These are phyloP conservation scores for Centropus bengalensis DNA, from an alignment of 2,113 vertebrate species.

Conservation along the genomic window DNA sequence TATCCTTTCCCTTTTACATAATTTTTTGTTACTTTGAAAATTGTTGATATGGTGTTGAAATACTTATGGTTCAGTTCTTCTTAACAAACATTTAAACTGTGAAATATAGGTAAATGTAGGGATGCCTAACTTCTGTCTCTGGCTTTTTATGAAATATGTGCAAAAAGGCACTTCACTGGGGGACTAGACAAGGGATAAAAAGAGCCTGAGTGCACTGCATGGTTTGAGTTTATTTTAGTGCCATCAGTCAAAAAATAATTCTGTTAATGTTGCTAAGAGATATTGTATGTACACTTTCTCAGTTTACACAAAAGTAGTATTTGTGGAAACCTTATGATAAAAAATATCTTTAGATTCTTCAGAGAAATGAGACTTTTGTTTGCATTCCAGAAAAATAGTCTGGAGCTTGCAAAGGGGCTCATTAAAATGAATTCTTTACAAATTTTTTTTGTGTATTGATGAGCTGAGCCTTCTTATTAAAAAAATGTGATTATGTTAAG, in stretches of 20 bases:
- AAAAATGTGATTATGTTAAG: not conserved
- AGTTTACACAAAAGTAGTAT: conserved; percentile 19
- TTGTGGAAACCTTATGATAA: conserved; percentile 34
- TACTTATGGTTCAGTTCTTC: not conserved
- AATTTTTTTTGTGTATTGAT: not conserved
- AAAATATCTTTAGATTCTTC: not conserved
- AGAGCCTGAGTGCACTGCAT: not conserved
- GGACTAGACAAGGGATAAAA: not conserved
- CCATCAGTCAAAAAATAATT: conserved; percentile 22
- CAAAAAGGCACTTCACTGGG: not conserved
- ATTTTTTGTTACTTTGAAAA: not conserved
- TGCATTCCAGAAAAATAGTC: not conserved
- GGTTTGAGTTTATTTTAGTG: conserved; percentile 60
- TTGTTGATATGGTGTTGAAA: not conserved
- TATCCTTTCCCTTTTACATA: not conserved
- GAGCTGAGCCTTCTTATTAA: not conserved
- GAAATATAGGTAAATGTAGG: not conserved
- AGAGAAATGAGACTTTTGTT: not conserved
- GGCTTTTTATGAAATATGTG: not conserved
- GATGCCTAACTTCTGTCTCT: not conserved
- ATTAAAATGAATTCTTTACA: not conserved
- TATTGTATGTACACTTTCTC: not conserved
- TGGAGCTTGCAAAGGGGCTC: not conserved
- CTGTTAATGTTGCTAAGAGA: conserved; percentile 52
- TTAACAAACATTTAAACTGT: not conserved